Base-by-base conservation (phyloP, 2,888 invertebrate genomes). In the Agrypnus murinus region DNA sequence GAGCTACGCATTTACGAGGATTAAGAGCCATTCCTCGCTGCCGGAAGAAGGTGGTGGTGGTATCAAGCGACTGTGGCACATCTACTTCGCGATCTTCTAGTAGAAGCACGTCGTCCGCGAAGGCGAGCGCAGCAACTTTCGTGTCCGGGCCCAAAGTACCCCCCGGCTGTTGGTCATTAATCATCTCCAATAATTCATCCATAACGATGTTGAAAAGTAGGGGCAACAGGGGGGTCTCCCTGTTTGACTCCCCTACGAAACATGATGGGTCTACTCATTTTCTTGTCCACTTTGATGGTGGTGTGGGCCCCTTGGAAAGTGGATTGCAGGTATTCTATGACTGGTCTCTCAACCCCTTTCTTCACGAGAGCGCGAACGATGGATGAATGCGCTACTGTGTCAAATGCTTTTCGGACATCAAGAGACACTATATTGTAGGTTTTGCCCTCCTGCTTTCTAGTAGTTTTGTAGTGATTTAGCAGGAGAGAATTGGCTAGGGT, bases 351-450 rank as follows among this genome's bases (percentile, higher is more conserved):
- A 19, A 85, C 69, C 4, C 83, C 84, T 9, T 74, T 63, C 6
- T 74, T 68, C 25, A 69, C 31, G 32, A 86, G 77, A 5, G 81
- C 78, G 1, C 77, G 73, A 3, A 46, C 4, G n/a, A 84, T 71
- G 6, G 76, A 69, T 4, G 65, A 1, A 19, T 76, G 77, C 0
- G 74, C 72, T 0, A 77, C 73, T 0, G 75, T 80, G 71, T 86
- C 86, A 72, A 84, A 86, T 1, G 85, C 86, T 75, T 85, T 86
- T 8, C 83, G 75, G 12, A 86, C 80, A 71, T 86, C 85, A 1
- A 86, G 76, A 17, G 83, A n/a, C n/a, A n/a, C n/a, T n/a, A n/a
- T n/a, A n/a, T n/a, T n/a, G n/a, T n/a, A n/a, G n/a, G n/a, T n/a
- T n/a, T n/a, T n/a, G n/a, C n/a, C n/a, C n/a, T n/a, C n/a, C n/a